These are phyloP conservation scores for Eubasilissa splendida DNA, from an alignment of 2,888 invertebrate genomes.

Conservation along the genomic window DNA sequence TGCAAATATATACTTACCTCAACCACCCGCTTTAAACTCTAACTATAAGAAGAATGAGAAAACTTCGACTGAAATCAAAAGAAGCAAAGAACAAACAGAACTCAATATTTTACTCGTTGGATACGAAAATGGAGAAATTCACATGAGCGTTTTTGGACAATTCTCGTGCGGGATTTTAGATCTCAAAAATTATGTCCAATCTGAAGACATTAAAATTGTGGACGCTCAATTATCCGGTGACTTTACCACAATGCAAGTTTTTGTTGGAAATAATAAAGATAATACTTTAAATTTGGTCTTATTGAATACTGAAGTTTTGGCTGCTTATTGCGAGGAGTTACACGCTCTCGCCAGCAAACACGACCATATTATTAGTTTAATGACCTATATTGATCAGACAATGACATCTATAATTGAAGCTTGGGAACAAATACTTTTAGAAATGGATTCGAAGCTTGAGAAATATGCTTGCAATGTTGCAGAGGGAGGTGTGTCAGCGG, in stretches of 20 bases:
- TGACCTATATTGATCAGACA: slow-evolving; percentile 81
- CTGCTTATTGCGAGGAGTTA: slow-evolving; percentile 79
- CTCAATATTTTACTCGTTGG: slow-evolving; percentile 87
- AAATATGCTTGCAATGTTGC: slow-evolving; percentile 88
- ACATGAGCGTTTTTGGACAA: slow-evolving; percentile 88
- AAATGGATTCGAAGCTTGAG: slow-evolving; percentile 94
- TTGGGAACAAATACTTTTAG: slow-evolving; percentile 94
- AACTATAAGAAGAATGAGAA: slow-evolving; percentile 72
- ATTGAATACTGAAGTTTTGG: slow-evolving; percentile 75
- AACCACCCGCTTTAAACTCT: slow-evolving; percentile 71
- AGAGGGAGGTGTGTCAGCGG: slow-evolving; percentile 89
- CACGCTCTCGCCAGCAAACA: slow-evolving; percentile 83
- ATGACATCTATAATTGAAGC: slow-evolving; percentile 89
- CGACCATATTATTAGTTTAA: slow-evolving; percentile 80
- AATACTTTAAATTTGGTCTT: slow-evolving; percentile 70
- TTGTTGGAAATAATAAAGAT: slow-evolving; percentile 71
- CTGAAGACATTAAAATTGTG: slow-evolving; percentile 74
- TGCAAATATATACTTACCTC: slow-evolving; percentile 73
- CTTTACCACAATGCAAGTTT: slow-evolving; percentile 79
- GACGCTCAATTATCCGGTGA: slow-evolving; percentile 81
- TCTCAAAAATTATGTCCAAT: slow-evolving; percentile 72
- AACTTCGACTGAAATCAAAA: slow-evolving; percentile 73
- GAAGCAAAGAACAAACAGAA: slow-evolving; percentile 74
- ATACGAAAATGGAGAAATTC: slow-evolving; percentile 80
- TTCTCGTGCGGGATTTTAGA: slow-evolving; percentile 84